Evolutionary conservation across 2,113 vertebrate species (phyloP), one percentile per base, ranked within the genome.

Genomic region (Chelonoidis abingdonii): DNA sequence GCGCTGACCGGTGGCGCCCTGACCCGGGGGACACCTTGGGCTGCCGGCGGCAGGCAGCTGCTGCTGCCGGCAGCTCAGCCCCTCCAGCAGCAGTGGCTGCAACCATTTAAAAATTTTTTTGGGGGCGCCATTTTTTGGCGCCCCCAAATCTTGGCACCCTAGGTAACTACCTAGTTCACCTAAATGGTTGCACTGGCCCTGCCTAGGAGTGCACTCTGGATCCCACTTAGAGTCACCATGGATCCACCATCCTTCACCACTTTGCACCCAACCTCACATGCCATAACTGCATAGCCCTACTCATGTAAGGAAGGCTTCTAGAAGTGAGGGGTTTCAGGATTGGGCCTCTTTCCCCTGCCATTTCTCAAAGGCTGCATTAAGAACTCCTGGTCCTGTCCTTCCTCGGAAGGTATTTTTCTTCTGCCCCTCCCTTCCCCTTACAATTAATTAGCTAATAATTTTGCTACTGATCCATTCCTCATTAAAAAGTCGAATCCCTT

Each of bases 361-460:
- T 89, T 95, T 88, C 84, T 38, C 13, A 88, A 86, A 80, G 31
- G 24, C 81, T 72, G 5, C 0, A 0, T 79, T 31, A 81, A 92
- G 91, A 97, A 95, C 87, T 96, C 93, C 89, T 17, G 3, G 56
- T 91, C 50, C 87, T 93, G 88, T 90, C 69, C 80, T 96, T 97
- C 90, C 76, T 94, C 53, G 52, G 84, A 86, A 84, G 90, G 82
- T 50, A 65, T 69, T 89, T 95, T 95, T 80, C 78, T 89, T 62
- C 22, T 24, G 25, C 17, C 6, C 10, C 25, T 92, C 59, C 49
- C 25, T 97, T 97, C 96, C 79, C 93, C 96, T 94, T 97, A 98
- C 98, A 98, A 98, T 98, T 98, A 98, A 98, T 98, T 98, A 98
- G 98, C 95, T 98, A 98, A 98, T 98, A 98, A 98, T 98, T 98